Conservation (phyloP, 2,797 vertebrate genomes). For the Allobates femoralis region DNA sequence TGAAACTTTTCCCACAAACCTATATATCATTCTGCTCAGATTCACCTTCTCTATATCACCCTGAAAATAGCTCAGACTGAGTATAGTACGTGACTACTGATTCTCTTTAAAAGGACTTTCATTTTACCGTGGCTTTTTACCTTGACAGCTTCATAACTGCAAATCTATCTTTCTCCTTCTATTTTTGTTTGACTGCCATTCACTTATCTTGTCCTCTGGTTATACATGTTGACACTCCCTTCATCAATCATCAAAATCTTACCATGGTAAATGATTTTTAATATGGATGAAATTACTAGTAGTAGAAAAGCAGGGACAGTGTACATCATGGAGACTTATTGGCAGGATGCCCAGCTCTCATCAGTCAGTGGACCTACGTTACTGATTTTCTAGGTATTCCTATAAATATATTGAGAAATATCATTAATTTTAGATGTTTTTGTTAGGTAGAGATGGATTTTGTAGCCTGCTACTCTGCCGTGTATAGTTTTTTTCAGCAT, state of each 20-base stretch:
- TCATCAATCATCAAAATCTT: not conserved
- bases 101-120: too few species aligned
- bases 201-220: not conserved
- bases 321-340: constrained; percentile 9
- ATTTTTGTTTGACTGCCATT: not conserved
- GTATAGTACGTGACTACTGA: too few species aligned
- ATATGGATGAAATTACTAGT: not conserved
- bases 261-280: constrained; percentile 27
- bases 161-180: not conserved
- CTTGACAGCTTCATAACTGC: not conserved
- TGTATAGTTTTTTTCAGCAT: not conserved
- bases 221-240: not conserved
- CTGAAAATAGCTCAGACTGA: too few species aligned
- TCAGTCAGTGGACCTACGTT: not conserved
- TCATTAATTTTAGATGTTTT: not conserved
- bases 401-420: not conserved
- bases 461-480: not conserved
- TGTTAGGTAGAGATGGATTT: not conserved
- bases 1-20: too few species aligned
- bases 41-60: too few species aligned
- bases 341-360: constrained; percentile 16
- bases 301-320: not conserved
- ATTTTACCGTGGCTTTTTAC: not conserved
- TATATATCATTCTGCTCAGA: too few species aligned
- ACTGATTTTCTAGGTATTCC: not conserved